A percentile compares a stretch with the other conserved stretches of the same genome.
phyloP scores from a whole-genome alignment of 1,140 invertebrate species.

The Leptinotarsa lineolata region DNA sequence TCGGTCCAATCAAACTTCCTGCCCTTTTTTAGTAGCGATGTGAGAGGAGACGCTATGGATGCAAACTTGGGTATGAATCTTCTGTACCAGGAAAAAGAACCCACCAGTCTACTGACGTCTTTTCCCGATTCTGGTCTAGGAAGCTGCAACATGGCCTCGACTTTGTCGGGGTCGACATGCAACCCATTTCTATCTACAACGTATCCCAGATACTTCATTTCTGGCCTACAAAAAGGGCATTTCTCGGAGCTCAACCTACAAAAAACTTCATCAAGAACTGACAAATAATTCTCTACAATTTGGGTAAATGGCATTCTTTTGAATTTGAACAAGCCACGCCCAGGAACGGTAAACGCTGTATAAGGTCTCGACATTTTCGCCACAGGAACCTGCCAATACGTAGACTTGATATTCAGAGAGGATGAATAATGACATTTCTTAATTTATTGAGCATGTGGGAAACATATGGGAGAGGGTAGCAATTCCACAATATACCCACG shows the following conservation, averaged over 20 bases:
- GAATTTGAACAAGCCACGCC: too few species aligned
- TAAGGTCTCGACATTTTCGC: too few species aligned
- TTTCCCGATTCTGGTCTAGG: constrained; percentile 20
- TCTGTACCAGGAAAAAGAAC: constrained; percentile 5
- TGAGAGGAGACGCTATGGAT: not conserved
- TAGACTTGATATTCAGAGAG: too few species aligned
- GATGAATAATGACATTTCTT: too few species aligned
- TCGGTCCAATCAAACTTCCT: not conserved
- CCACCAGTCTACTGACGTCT: constrained; percentile 3
- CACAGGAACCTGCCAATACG: too few species aligned
- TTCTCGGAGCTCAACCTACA: not conserved
- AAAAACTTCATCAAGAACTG: constrained; percentile 3
- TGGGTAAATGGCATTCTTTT: too few species aligned
- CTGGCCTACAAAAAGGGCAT: not conserved
- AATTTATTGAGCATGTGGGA: too few species aligned
- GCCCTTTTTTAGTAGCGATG: not conserved
- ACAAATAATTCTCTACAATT: not conserved
- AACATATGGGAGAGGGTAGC: too few species aligned
- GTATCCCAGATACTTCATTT: too few species aligned
- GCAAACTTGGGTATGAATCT: constrained; percentile 1
- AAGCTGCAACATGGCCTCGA: constrained; percentile 4
- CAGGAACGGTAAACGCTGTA: too few species aligned
- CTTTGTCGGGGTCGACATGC: constrained; percentile 3
- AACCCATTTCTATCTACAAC: too few species aligned
- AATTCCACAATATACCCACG: too few species aligned